These are phyloP conservation scores for Oryzias woworae DNA, from an alignment of 2,113 vertebrate genomes.

Conservation along the genomic window DNA sequence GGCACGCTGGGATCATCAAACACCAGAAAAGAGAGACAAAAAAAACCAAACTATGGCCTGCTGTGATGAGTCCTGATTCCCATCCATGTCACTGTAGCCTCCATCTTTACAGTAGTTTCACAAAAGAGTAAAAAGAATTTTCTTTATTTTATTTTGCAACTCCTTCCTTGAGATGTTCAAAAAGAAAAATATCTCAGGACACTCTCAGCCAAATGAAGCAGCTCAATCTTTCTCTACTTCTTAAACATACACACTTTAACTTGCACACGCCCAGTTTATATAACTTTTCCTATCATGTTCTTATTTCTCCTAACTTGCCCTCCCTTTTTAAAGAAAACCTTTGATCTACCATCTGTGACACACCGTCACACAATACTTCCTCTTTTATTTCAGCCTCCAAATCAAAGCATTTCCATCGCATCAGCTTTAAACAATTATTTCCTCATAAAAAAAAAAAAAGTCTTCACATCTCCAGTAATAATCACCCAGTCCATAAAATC, in stretches of 20 bases:
- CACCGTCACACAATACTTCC: background rate
- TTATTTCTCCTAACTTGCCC: background rate
- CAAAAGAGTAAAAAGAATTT: conserved; percentile 12
- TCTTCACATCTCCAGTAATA: background rate
- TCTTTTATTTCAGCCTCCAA: conserved; percentile 1
- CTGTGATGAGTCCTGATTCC: conserved; percentile 42
- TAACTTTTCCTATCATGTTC: background rate
- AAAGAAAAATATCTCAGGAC: conserved; percentile 11
- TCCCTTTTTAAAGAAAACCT: background rate
- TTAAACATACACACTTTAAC: background rate
- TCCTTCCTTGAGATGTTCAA: conserved; percentile 2
- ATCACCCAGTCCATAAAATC: background rate
- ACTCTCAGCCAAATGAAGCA: conserved; percentile 8
- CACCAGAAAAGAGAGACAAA: conserved; percentile 14
- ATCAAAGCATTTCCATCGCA: background rate
- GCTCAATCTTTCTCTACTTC: background rate
- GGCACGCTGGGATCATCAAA: conserved; percentile 31
- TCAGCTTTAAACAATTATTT: background rate
- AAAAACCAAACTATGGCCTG: conserved; percentile 35
- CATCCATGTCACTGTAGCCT: background rate
- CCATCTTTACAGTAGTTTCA: background rate
- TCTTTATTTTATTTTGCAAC: background rate
- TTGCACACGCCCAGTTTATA: background rate
- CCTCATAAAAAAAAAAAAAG: background rate
- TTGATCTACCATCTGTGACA: conserved; percentile 1